Evolutionary conservation across 2,113 vertebrate species (phyloP), one percentile per base, ranked within the genome.

Genomic region (Thalassarche chlororhynchos): DNA sequence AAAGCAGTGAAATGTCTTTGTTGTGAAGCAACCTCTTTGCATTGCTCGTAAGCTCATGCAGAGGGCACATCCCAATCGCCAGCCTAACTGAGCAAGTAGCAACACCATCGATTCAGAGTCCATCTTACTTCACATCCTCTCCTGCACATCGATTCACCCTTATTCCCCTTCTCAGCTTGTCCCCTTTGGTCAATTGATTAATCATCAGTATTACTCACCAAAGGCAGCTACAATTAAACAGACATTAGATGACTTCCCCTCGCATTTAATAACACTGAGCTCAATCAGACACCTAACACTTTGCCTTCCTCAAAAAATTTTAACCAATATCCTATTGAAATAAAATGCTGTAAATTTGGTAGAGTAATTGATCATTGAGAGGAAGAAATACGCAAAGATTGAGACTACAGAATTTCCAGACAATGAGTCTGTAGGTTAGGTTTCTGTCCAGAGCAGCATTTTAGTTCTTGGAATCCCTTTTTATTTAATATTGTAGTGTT

Each of bases 1-100:
- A 97, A 98, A 96, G 95, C 95, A 95, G 94, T 28, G 52, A 91
- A 96, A 98, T 95, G 89, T 98, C 98, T 98, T 97, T 98, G 98
- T 96, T 97, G 97, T 96, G 94, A 71, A 87, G 82, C 38, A 79
- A 62, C 82, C 91, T 96, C 93, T 96, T 94, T 83, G 96, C 89
- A 91, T 84, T 90, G 91, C 94, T 95, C 0, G 1, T 87, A 90
- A 96, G 93, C 97, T 97, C 26, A n/a, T 70, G 96, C 96, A 94
- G 89, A 77, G 84, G 82, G 82, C 91, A 96, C 85, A 90, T 93
- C 92, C 89, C 92, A 12, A 38, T 80, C 82, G 16, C 81, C 84
- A 95, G 84, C 91, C 82, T 76, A 92, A 96, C 87, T 89, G 90
- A 94, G 86, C 87, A 90, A 96, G 94, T 31, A 65, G 84, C 84